Percentiles rank a stretch among this genome's conserved stretches.
Evolutionary conservation across 2,888 invertebrate genomes (phyloP).

Genomic region (Phrixothrix hirtus): DNA sequence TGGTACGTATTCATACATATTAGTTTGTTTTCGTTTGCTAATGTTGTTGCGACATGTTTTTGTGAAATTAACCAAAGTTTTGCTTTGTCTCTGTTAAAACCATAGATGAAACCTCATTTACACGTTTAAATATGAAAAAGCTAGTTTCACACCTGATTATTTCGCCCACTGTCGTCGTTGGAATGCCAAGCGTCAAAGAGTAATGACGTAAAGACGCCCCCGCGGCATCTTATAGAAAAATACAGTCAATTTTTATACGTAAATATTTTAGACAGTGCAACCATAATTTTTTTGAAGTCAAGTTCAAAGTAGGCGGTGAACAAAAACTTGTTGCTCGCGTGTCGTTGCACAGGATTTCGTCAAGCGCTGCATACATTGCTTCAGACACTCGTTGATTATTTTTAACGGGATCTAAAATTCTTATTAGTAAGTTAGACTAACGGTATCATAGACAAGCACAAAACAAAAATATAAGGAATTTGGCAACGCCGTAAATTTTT

Average conservation of each 20-base stretch:
- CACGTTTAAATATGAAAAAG: slow-evolving; percentile 23
- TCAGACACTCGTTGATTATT: neutral
- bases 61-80: neutral
- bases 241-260: slow-evolving; percentile 25
- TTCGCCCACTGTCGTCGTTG: slow-evolving; percentile 37
- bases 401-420: neutral
- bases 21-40: slow-evolving; percentile 9
- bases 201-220: slow-evolving; percentile 44
- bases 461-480: no score
- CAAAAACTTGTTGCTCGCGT: slow-evolving; percentile 20
- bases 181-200: slow-evolving; percentile 43
- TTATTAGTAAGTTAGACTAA: no score
- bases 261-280: slow-evolving; percentile 14
- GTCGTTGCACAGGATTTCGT: slow-evolving; percentile 4
- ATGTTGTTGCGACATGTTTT: slow-evolving; percentile 13
- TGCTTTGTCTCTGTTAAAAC: slow-evolving; percentile 10
- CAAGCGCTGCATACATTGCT: neutral
- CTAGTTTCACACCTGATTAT: slow-evolving; percentile 36
- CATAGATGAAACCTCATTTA: slow-evolving; percentile 8
- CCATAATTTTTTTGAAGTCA: slow-evolving; percentile 20
- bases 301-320: slow-evolving; percentile 22
- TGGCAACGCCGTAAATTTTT: no score
- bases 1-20: slow-evolving; percentile 7
- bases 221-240: slow-evolving; percentile 36
- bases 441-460: no score